A percentile compares a stretch with the other conserved stretches of the same genome.
Evolutionary conservation across 2,113 vertebrate genomes (phyloP).

Genomic region (Asarcornis scutulata): DNA sequence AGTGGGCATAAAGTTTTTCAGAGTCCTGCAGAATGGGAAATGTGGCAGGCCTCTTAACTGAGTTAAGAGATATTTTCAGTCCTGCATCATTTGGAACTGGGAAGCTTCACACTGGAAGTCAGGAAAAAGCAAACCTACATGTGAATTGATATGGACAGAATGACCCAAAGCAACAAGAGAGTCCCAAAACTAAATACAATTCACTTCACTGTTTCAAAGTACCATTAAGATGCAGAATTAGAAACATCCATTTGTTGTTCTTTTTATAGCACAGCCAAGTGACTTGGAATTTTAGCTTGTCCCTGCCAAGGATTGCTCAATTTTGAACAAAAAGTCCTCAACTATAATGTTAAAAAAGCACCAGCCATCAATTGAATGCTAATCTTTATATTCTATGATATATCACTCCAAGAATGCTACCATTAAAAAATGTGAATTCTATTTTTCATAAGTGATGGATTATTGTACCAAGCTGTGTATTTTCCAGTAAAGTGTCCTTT

Average conservation of each 20-base stretch:
- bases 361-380: conserved; percentile 73
- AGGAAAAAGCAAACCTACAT: background rate
- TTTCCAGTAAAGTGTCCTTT: conserved; percentile 86
- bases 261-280: conserved; percentile 74
- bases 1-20: background rate
- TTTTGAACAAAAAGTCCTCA: conserved; percentile 71
- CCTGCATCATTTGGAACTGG: background rate
- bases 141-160: background rate
- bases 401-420: conserved; percentile 77
- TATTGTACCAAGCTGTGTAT: conserved; percentile 79
- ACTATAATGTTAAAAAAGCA: conserved; percentile 70
- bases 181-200: background rate
- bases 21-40: background rate
- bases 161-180: background rate
- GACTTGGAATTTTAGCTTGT: conserved; percentile 72
- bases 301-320: conserved; percentile 72
- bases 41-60: background rate
- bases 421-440: conserved; percentile 79
- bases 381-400: conserved; percentile 79
- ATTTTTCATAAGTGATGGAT: conserved; percentile 84
- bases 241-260: conserved; percentile 71
- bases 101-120: background rate
- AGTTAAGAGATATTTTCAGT: background rate
- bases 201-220: conserved; percentile 37
- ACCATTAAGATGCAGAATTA: conserved; percentile 60